phyloP scores from a whole-genome alignment of 2,113 vertebrate genomes.

The Halcyon senegalensis region DNA sequence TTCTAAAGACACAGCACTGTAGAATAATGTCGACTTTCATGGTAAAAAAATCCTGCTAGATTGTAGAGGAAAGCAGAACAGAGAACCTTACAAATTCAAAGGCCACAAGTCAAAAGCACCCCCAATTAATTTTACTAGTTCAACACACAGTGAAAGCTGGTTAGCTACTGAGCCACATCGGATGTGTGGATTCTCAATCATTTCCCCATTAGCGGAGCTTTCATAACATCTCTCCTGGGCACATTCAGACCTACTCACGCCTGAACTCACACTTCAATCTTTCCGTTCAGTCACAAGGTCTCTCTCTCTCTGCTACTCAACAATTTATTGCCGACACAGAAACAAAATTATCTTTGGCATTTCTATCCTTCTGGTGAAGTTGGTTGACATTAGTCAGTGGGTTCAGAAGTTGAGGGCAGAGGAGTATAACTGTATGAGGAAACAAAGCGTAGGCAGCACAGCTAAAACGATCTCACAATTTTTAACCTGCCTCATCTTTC shows the following conservation, averaged over 20 bases:
- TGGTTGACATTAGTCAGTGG: not conserved
- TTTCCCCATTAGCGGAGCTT: constrained; percentile 33
- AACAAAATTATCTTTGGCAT: constrained; percentile 23
- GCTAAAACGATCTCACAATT: not conserved
- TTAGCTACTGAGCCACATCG: not conserved
- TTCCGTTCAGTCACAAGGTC: constrained; percentile 46
- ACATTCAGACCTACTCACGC: not conserved
- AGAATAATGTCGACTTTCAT: not conserved
- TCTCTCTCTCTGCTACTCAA: constrained; percentile 6
- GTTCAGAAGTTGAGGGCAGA: not conserved
- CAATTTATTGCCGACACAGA: not conserved
- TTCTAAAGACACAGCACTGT: not conserved
- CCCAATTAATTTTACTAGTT: constrained; percentile 17
- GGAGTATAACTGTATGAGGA: not conserved
- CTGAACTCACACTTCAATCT: constrained; percentile 32
- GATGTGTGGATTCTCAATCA: constrained; percentile 49
- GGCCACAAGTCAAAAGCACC: constrained; percentile 33
- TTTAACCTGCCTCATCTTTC: not conserved
- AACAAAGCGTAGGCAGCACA: not conserved
- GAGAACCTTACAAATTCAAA: constrained; percentile 29
- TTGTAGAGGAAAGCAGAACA: constrained; percentile 4
- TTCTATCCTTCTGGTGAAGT: not conserved
- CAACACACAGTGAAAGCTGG: not conserved
- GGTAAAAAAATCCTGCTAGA: not conserved
- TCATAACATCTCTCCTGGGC: constrained; percentile 32